These are phyloP conservation scores for Alosa alosa DNA, from an alignment of 2,113 vertebrate species.

Conservation along the genomic window DNA sequence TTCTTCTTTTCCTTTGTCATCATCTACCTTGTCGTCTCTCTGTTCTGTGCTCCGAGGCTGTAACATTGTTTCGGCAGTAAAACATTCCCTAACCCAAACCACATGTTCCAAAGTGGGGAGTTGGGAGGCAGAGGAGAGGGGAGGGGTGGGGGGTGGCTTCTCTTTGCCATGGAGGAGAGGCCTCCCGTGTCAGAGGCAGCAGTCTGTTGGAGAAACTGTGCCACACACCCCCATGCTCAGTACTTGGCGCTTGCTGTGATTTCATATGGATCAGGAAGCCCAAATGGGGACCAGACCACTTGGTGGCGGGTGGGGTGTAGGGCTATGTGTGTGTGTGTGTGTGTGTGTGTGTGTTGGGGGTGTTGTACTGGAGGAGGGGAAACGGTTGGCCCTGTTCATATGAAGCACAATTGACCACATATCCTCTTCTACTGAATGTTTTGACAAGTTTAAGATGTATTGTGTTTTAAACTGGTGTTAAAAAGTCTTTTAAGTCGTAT, in stretches of 20 bases:
- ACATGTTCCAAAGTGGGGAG: conserved; percentile 72
- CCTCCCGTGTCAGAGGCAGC: conserved; percentile 33
- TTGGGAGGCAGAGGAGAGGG: background rate
- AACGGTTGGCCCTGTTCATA: conserved; percentile 39
- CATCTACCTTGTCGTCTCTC: background rate
- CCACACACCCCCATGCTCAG: conserved; percentile 46
- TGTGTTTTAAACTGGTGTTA: conserved; percentile 24
- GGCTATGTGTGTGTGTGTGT: conserved; percentile 4
- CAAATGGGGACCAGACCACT: conserved; percentile 64
- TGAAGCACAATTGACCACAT: conserved; percentile 44
- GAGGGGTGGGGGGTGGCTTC: background rate
- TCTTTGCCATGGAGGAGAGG: background rate
- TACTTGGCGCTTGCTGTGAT: conserved; percentile 56
- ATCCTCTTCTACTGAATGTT: conserved; percentile 44
- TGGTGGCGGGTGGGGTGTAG: conserved; percentile 7
- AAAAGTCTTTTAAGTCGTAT: conserved; percentile 32
- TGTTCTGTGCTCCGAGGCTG: conserved; percentile 70
- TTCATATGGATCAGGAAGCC: conserved; percentile 62
- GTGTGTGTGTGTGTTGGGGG: too few relatives aligned
- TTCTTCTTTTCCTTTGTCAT: background rate
- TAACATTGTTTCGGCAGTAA: conserved; percentile 77
- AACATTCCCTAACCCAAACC: conserved; percentile 76
- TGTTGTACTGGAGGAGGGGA: conserved; percentile 24
- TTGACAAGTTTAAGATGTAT: conserved; percentile 41
- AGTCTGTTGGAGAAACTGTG: conserved; percentile 52